Conservation (phyloP, 1,140 invertebrate species). For the Patella vulgata region DNA sequence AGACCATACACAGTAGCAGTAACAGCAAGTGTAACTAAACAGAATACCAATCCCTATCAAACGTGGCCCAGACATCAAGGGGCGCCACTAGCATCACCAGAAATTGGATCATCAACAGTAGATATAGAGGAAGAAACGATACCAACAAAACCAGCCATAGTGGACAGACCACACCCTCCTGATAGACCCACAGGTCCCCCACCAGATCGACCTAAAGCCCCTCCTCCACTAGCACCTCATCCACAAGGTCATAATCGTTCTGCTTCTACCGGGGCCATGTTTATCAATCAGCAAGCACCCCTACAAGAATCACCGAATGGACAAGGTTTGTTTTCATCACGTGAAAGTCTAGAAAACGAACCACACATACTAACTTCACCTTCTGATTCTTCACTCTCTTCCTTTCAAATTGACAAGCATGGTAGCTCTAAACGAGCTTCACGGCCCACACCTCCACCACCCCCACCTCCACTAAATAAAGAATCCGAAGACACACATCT, state of each 20-base stretch:
- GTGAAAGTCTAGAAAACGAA: constrained; percentile 21
- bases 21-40: constrained; percentile 39
- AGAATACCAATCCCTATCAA: constrained; percentile 28
- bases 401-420: constrained; percentile 16
- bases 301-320: constrained; percentile 8
- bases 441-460: constrained; percentile 39
- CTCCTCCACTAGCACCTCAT: constrained; percentile 39
- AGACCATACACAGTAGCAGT: constrained; percentile 51
- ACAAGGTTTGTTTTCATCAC: constrained; percentile 35
- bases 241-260: constrained; percentile 49
- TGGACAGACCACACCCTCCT: constrained; percentile 24
- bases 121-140: constrained; percentile 32
- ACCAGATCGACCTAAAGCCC: constrained; percentile 32
- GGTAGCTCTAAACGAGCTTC: constrained; percentile 28
- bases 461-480: constrained; percentile 40
- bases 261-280: constrained; percentile 48
- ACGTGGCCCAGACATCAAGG: constrained; percentile 47
- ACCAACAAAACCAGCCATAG: constrained; percentile 22
- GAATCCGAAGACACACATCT: constrained; percentile 37
- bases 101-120: constrained; percentile 31
- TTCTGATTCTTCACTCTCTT: constrained; percentile 16
- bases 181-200: constrained; percentile 30
- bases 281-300: constrained; percentile 19
- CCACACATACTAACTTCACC: background rate
- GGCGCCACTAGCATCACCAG: constrained; percentile 33